A percentile compares a stretch with the other conserved stretches of the same genome.
Conservation (phyloP, 2,113 vertebrate genomes). For the Colossoma macropomum region DNA sequence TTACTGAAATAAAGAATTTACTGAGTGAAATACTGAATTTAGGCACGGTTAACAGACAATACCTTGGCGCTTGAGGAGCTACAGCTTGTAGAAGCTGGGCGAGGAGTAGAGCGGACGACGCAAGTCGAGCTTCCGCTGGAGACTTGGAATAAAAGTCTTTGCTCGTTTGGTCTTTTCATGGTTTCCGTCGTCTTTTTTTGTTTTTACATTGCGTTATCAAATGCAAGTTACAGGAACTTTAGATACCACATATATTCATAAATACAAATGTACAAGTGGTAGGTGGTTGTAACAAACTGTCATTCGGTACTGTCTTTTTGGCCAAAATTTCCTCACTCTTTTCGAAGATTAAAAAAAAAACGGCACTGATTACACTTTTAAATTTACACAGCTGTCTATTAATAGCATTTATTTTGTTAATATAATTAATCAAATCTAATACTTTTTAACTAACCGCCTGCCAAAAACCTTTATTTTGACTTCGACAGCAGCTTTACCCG, state of each 20-base stretch:
- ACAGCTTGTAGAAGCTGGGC: constrained; percentile 19
- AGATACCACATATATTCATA: too few relatives aligned
- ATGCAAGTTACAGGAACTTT: too few relatives aligned
- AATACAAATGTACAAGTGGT: background rate
- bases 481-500: background rate
- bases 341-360: too few relatives aligned
- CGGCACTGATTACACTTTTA: too few relatives aligned
- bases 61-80: constrained; percentile 42
- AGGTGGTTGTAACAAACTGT: background rate
- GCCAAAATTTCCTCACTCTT: too few relatives aligned
- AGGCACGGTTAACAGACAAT: constrained; percentile 30
- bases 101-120: constrained; percentile 20
- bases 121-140: constrained; percentile 17
- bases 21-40: background rate
- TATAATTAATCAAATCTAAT: too few relatives aligned
- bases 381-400: too few relatives aligned
- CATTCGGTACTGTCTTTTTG: too few relatives aligned
- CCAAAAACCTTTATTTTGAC: constrained; percentile 36
- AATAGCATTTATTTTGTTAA: too few relatives aligned
- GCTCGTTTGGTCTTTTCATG: background rate
- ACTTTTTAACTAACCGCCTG: too few relatives aligned
- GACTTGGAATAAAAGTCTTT: constrained; percentile 9
- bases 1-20: background rate
- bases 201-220: too few relatives aligned
- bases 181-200: too few relatives aligned